phyloP scores from a whole-genome alignment of 2,888 invertebrate genomes.

The Synergus umbraculus region DNA sequence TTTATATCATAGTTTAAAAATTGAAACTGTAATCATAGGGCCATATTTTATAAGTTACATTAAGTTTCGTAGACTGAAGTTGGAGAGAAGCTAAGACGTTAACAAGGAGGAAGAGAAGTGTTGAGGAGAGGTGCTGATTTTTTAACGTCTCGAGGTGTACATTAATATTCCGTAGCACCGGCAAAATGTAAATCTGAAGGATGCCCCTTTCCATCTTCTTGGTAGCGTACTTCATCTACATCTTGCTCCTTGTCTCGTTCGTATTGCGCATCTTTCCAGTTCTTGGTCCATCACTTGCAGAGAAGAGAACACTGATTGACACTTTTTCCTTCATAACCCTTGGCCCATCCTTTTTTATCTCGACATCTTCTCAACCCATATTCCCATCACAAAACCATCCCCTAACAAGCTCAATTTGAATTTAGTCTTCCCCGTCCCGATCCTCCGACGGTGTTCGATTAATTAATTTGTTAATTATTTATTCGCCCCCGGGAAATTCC shows the following conservation, averaged over 20 bases:
- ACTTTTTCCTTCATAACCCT: constrained; percentile 2
- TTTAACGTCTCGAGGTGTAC: constrained; percentile 59
- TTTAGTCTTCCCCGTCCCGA: constrained; percentile 49
- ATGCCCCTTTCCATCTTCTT: constrained; percentile 49
- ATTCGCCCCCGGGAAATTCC: constrained; percentile 61
- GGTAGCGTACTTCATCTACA: constrained; percentile 46
- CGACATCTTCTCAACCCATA: constrained; percentile 8
- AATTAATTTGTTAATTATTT: constrained; percentile 64
- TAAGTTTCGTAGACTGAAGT: constrained; percentile 28
- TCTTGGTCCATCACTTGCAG: constrained; percentile 40
- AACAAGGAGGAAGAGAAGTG: constrained; percentile 45
- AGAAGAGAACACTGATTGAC: constrained; percentile 25
- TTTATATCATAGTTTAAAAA: background rate
- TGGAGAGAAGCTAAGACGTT: constrained; percentile 36
- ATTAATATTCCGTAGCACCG: constrained; percentile 61
- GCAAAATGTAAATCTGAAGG: constrained; percentile 62
- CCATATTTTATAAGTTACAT: constrained; percentile 36
- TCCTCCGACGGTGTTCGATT: constrained; percentile 55
- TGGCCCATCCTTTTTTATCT: constrained; percentile 21
- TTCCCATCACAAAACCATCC: background rate
- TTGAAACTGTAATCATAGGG: constrained; percentile 32
- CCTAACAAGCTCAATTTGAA: constrained; percentile 42
- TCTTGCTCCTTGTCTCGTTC: constrained; percentile 48
- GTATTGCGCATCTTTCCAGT: constrained; percentile 45
- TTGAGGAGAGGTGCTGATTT: constrained; percentile 53